Percentiles rank a stretch among this genome's conserved stretches.
Evolutionary conservation across 2,797 vertebrate species (phyloP).

Genomic region (Pipistrellus kuhlii): DNA sequence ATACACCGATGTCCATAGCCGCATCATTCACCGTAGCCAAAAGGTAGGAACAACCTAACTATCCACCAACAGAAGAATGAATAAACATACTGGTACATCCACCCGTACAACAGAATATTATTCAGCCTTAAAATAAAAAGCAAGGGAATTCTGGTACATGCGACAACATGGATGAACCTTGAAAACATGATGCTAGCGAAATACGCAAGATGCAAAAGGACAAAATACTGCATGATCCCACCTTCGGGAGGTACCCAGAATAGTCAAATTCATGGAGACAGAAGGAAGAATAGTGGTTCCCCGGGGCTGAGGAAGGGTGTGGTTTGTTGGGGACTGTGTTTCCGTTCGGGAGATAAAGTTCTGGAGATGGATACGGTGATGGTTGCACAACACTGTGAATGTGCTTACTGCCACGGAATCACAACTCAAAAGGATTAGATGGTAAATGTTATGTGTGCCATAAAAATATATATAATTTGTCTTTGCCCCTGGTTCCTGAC

Average conservation of each 20-base stretch:
- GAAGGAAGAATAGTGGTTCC: background rate
- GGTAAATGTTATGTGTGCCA: background rate
- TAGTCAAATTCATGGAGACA: background rate
- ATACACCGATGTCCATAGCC: background rate
- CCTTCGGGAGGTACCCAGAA: background rate
- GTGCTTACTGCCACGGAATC: background rate
- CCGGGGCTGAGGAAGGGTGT: background rate
- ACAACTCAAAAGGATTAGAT: background rate
- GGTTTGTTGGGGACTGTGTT: background rate
- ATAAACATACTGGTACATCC: background rate
- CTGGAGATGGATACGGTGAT: background rate
- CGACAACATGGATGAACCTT: background rate
- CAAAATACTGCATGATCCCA: background rate
- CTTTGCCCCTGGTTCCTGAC: background rate
- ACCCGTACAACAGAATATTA: background rate
- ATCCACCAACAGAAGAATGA: background rate
- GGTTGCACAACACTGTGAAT: background rate
- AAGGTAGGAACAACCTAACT: background rate
- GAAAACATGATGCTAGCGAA: background rate
- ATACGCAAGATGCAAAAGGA: background rate
- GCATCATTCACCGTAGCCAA: background rate
- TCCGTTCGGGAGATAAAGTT: background rate
- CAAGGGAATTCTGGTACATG: background rate
- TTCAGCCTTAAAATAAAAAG: background rate
- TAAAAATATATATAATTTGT: background rate